Percentiles rank a stretch among this genome's conserved stretches.
These are phyloP conservation scores for Marmota flaviventris DNA, from an alignment of 2,113 vertebrate genomes.

Conservation along the genomic window DNA sequence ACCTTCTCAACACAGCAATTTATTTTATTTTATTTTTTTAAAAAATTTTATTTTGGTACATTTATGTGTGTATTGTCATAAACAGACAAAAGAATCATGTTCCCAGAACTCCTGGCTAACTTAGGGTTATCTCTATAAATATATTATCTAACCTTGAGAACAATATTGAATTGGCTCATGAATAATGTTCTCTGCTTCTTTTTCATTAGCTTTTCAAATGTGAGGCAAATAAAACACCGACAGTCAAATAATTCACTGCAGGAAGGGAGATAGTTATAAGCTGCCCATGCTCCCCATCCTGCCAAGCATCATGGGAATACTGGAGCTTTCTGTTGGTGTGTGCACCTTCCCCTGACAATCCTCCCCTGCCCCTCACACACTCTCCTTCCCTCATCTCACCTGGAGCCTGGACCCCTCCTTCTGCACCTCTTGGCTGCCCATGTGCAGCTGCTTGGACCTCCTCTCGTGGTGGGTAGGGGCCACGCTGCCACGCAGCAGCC, in stretches of 20 bases:
- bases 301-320: neutral
- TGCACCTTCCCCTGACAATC: fast-evolving
- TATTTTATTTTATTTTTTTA: no score
- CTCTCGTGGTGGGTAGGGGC: neutral
- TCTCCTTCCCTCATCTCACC: neutral
- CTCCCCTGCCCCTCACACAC: neutral
- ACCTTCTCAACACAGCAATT: neutral
- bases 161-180: neutral
- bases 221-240: neutral
- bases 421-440: neutral
- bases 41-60: no score
- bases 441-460: neutral
- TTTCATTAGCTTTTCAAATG: neutral
- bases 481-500: neutral
- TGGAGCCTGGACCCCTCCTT: neutral
- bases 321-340: neutral
- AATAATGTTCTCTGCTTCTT: neutral
- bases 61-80: neutral
- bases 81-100: neutral
- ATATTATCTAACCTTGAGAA: neutral
- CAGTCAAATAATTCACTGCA: neutral
- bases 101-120: neutral
- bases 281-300: neutral
- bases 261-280: no score
- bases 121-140: neutral